Conservation (phyloP, 2,888 invertebrate species). For the Amblyteles armatorius region DNA sequence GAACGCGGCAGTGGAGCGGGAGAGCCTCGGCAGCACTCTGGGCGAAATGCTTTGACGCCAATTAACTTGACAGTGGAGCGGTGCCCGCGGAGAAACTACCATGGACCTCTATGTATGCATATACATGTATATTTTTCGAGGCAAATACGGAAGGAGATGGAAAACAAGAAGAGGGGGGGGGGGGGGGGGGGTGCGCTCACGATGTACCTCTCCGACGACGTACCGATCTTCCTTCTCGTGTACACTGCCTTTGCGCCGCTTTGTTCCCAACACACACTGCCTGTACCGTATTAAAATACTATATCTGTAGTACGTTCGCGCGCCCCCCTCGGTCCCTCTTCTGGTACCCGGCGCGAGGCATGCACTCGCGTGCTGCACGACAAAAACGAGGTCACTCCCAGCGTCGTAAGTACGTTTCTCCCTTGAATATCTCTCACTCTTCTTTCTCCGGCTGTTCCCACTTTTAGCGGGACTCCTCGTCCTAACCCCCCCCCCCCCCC, state of each 20-base stretch:
- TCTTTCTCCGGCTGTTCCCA: constrained; percentile 42
- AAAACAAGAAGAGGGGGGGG: constrained; percentile 42
- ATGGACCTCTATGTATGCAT: constrained; percentile 13
- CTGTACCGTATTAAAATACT: constrained; percentile 18
- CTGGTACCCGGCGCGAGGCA: constrained; percentile 27
- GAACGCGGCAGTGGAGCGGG: constrained; percentile 38
- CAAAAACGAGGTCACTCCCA: constrained; percentile 67
- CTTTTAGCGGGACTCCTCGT: constrained; percentile 24
- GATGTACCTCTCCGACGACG: constrained; percentile 33
- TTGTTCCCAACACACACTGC: constrained; percentile 56
- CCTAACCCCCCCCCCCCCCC: neutral
- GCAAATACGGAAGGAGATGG: constrained; percentile 49
- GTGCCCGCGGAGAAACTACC: constrained; percentile 63
- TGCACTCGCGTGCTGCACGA: constrained; percentile 67
- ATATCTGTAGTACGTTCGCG: constrained; percentile 28
- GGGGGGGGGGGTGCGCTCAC: neutral
- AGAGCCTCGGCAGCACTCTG: constrained; percentile 52
- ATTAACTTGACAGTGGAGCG: constrained; percentile 67
- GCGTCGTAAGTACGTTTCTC: constrained; percentile 66
- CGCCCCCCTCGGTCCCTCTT: constrained; percentile 5
- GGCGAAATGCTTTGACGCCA: constrained; percentile 68
- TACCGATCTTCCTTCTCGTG: constrained; percentile 27
- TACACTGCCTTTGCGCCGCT: constrained; percentile 52
- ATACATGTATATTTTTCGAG: constrained; percentile 29
- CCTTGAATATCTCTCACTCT: constrained; percentile 55